A percentile compares a stretch with the other conserved stretches of the same genome.
Evolutionary conservation across 2,113 vertebrate genomes (phyloP).

Genomic region (Globicephala melas): DNA sequence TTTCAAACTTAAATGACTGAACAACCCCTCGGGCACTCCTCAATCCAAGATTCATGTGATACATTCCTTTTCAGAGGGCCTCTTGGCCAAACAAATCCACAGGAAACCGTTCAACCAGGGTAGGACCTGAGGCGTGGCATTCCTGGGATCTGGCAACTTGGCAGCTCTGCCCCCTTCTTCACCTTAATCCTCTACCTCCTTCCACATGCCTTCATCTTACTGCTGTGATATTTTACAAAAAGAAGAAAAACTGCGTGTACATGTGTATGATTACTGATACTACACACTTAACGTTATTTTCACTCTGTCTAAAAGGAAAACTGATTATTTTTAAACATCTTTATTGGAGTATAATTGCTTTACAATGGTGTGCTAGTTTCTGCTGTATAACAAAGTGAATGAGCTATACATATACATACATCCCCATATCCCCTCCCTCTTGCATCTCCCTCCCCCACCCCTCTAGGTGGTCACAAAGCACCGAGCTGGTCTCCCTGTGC

Average conservation of each 20-base stretch:
- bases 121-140: not conserved
- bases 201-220: not conserved
- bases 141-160: not conserved
- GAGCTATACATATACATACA: too few relatives aligned
- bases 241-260: not conserved
- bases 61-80: not conserved
- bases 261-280: not conserved
- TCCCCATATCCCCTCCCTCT: too few relatives aligned
- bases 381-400: too few relatives aligned
- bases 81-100: not conserved
- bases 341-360: too few relatives aligned
- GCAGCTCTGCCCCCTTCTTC: not conserved
- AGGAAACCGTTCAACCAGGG: not conserved
- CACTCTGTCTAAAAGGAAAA: slow-evolving; percentile 59
- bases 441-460: too few relatives aligned
- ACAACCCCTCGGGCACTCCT: not conserved
- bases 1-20: not conserved
- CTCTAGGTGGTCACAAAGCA: too few relatives aligned
- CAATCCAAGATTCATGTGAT: not conserved
- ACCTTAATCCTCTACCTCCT: not conserved
- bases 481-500: too few relatives aligned
- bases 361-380: too few relatives aligned
- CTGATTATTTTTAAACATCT: too few relatives aligned
- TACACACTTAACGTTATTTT: slow-evolving; percentile 60
- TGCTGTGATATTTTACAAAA: not conserved